Base-by-base conservation (phyloP, 2,113 vertebrate species). In the Mionectes macconnelli region DNA sequence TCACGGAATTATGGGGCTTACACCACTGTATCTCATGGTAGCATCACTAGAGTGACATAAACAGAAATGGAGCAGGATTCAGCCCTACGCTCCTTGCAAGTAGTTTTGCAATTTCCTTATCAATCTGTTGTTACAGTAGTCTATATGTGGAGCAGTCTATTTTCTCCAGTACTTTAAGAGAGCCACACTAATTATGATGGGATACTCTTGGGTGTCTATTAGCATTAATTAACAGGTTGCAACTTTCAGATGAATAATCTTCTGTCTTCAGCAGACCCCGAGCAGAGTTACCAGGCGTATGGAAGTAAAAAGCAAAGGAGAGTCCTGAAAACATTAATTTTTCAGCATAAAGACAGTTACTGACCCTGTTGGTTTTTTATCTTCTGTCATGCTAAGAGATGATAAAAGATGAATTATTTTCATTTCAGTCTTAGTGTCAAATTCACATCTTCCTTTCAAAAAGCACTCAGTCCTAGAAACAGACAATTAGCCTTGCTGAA, bases 161-260 rank as follows among this genome's bases (percentile, higher is more conserved):
- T 94, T 81, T 89, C 74, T 91, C 53, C 45, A 62, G 50, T 62
- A 66, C 24, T 90, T 84, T 64, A 85, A 87, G 12, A 52, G 69
- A 86, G 24, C 45, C 60, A 59, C 39, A 27, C 39, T 95, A 91
- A 94, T 93, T 93, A 78, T 81, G 31, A 78, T 79, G 67, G 82
- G 73, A 89, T 81, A 37, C 67, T 85, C 77, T 80, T 90, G 92
- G 64, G 79, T 93, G 49, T 92, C 52, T 94, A 37, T 95, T 84
- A 89, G 52, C 33, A 89, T 95, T 94, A 96, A 97, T 96, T 89
- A 91, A 94, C 59, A 67, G 20, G 50, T 87, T 95, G 73, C 57
- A 69, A 69, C 84, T 96, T 96, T 76, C 53, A 91, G 37, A 76
- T 95, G 31, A 95, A 78, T 89, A 81, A 84, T 93, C 19, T 82